Percentiles rank a stretch among this genome's conserved stretches.
Conservation (phyloP, 2,797 vertebrate species). For the Morelia viridis region DNA sequence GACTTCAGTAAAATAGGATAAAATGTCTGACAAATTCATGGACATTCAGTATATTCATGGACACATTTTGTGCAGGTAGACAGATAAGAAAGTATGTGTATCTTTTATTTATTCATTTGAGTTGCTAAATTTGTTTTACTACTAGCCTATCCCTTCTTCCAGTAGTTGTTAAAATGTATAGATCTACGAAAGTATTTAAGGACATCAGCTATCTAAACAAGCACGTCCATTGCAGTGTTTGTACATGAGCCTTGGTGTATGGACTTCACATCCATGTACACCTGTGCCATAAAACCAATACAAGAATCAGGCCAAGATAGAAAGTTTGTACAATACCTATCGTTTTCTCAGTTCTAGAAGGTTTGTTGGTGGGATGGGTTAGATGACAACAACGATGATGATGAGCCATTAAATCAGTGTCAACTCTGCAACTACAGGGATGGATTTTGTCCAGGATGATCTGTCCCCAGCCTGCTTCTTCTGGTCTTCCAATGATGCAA, state of each 20-base stretch:
- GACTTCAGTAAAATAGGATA: slow-evolving; percentile 57
- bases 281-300: background rate
- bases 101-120: background rate
- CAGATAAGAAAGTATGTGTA: slow-evolving; percentile 45
- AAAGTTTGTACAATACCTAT: background rate
- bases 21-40: slow-evolving; percentile 58
- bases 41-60: slow-evolving; percentile 52
- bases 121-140: background rate
- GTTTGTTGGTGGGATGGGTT: too few relatives aligned
- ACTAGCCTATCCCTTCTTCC: too few relatives aligned
- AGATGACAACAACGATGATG: too few relatives aligned
- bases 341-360: background rate
- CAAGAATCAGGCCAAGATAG: background rate
- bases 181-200: background rate
- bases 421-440: too few relatives aligned
- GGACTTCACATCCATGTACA: background rate
- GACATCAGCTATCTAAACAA: background rate
- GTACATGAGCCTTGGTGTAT: background rate
- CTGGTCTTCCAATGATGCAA: too few relatives aligned
- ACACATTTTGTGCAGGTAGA: slow-evolving; percentile 26
- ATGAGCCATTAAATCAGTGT: too few relatives aligned
- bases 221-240: background rate
- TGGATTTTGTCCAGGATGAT: too few relatives aligned
- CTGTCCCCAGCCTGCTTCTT: too few relatives aligned
- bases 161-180: background rate